These are phyloP conservation scores for Magallana nippona DNA, from an alignment of 2,888 invertebrate species.

Conservation along the genomic window DNA sequence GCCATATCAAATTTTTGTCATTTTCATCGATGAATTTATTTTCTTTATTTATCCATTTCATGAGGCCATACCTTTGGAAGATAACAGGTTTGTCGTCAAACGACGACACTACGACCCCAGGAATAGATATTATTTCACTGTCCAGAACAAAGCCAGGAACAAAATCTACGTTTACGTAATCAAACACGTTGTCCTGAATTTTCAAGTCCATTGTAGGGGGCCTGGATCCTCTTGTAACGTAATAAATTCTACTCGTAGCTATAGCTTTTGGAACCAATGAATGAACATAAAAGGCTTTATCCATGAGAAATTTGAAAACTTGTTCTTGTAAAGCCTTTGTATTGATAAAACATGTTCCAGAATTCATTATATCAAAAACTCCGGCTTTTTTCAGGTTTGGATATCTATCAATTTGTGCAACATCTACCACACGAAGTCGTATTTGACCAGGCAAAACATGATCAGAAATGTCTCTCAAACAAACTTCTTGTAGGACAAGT, in stretches of 20 bases:
- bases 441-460: not conserved
- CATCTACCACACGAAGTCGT: not conserved
- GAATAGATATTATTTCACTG: conserved; percentile 47
- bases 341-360: conserved; percentile 15
- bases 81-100: conserved; percentile 24
- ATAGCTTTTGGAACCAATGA: too few relatives aligned
- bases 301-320: conserved; percentile 23
- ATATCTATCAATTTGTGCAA: not conserved
- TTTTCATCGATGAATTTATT: conserved; percentile 18
- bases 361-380: conserved; percentile 15
- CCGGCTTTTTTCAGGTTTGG: not conserved
- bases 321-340: conserved; percentile 21
- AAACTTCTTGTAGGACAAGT: not conserved
- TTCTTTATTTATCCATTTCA: conserved; percentile 56
- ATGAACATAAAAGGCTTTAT: not conserved
- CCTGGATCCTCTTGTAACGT: conserved; percentile 14
- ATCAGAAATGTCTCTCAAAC: not conserved
- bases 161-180: conserved; percentile 53
- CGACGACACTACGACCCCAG: not conserved
- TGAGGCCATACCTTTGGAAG: conserved; percentile 55
- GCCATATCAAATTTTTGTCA: conserved; percentile 53
- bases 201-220: conserved; percentile 26
- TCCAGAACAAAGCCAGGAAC: conserved; percentile 54
- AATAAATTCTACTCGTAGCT: too few relatives aligned
- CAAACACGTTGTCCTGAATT: not conserved